phyloP scores from a whole-genome alignment of 2,888 invertebrate genomes.

The Salticus scenicus region DNA sequence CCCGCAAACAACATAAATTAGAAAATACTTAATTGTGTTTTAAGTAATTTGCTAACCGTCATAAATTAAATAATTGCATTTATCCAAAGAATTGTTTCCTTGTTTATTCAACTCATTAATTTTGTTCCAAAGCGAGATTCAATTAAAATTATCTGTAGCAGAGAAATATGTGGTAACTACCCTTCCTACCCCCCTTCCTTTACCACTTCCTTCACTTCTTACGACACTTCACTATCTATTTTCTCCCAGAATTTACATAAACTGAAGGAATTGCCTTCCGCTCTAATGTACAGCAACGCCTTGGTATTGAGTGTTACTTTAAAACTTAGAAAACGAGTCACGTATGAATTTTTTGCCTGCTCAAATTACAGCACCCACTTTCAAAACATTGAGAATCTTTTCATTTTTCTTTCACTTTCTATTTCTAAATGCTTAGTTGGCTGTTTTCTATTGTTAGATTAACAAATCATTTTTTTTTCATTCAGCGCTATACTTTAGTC shows the following conservation, averaged over 20 bases:
- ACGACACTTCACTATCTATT: conserved; percentile 8
- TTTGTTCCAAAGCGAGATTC: background rate
- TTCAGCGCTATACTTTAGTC: no score
- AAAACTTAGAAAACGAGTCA: background rate
- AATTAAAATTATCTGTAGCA: background rate
- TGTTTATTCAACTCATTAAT: background rate
- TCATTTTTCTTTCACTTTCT: background rate
- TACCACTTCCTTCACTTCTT: no score
- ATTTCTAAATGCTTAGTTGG: background rate
- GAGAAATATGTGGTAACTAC: background rate
- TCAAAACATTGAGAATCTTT: no score
- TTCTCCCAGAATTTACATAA: background rate
- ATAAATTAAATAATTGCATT: background rate
- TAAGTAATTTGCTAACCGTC: background rate
- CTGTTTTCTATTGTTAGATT: no score
- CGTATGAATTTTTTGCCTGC: background rate
- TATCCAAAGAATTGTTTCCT: background rate
- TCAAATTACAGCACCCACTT: conserved; percentile 12
- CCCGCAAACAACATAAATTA: background rate
- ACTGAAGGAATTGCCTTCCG: background rate
- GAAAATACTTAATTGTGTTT: background rate
- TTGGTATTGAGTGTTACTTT: background rate
- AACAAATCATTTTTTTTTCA: no score
- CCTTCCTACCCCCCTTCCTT: background rate
- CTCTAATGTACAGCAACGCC: background rate